Base-by-base conservation (phyloP, 2,797 vertebrate species). In the Malurus splendens region DNA sequence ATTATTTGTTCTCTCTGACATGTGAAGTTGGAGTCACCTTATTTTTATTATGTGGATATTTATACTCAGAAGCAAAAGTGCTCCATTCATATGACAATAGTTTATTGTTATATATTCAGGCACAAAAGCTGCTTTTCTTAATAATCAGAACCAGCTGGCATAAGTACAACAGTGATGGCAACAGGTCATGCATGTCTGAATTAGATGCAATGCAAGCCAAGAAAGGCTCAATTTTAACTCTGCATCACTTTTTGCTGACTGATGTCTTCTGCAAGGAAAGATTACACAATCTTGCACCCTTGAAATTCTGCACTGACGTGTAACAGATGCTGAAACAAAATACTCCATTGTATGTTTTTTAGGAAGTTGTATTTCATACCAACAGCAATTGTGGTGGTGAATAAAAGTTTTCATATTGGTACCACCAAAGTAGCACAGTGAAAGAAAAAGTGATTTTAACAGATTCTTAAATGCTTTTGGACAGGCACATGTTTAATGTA, bases 71-170 rank as follows among this genome's bases (percentile, higher is more conserved):
- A 95, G 52, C 30, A 96, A 93, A 96, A 96, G 87, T 92, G 72
- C 51, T 96, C 57, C 47, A 83, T 95, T 93, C 76, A 52, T 85
- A 94, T 92, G 93, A 95, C 84, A 92, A 94, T 91, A 65, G 41
- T 96, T 97, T 97, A 95, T 96, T 97, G 94, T 96, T 97, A 87
- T 85, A 96, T 62, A 87, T 95, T 96, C 93, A 94, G 88, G 88
- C 93, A 96, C 1, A 48, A 96, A 91, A 91, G 51, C 78, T 96
- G 95, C 90, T 96, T 96, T 96, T 90, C 93, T 94, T 96, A 96
- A 94, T 97, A 97, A 97, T 96, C 95, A 96, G 94, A 96, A 96
- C 94, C 97, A 97, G 92, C 93, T 97, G 96, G 91, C 82, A 77
- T 84, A 95, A 96, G 81, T 85, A 92, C 82, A 95, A 81, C 92